These are phyloP conservation scores for Vultur gryphus DNA, from an alignment of 2,797 vertebrate genomes.

Conservation along the genomic window DNA sequence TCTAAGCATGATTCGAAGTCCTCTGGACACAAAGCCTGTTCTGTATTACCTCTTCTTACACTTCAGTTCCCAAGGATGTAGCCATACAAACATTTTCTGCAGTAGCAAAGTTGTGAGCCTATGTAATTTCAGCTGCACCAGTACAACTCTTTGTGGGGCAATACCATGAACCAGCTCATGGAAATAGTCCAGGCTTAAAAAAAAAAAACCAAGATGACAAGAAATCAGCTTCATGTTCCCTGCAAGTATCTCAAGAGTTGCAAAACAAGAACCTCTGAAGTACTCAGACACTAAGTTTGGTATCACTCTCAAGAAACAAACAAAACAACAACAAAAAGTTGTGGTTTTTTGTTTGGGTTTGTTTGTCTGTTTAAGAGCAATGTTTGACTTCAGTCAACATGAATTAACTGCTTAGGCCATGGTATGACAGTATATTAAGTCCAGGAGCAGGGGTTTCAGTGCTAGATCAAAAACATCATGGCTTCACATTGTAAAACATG, in stretches of 20 bases:
- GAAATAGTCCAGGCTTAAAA: neutral
- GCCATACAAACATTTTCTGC: neutral
- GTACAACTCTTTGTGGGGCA: neutral
- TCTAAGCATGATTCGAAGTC: neutral
- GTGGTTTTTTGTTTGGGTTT: neutral
- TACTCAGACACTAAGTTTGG: neutral
- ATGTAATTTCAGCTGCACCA: neutral
- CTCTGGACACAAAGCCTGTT: neutral
- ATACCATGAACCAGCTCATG: neutral
- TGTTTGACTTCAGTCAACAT: accelerated
- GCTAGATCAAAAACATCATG: neutral
- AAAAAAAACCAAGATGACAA: neutral
- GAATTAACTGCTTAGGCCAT: neutral
- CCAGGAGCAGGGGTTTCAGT: neutral
- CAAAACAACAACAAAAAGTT: neutral
- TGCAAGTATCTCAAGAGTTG: neutral
- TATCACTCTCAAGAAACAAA: neutral
- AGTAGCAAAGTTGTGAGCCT: neutral
- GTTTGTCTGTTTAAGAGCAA: neutral
- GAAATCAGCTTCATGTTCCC: neutral
- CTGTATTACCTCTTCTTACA: neutral
- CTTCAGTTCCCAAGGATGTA: neutral
- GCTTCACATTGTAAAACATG: neutral
- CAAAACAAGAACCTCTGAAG: neutral
- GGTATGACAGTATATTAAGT: neutral